Conservation (phyloP, 2,888 invertebrate genomes). For the Meghimatium bilineatum region DNA sequence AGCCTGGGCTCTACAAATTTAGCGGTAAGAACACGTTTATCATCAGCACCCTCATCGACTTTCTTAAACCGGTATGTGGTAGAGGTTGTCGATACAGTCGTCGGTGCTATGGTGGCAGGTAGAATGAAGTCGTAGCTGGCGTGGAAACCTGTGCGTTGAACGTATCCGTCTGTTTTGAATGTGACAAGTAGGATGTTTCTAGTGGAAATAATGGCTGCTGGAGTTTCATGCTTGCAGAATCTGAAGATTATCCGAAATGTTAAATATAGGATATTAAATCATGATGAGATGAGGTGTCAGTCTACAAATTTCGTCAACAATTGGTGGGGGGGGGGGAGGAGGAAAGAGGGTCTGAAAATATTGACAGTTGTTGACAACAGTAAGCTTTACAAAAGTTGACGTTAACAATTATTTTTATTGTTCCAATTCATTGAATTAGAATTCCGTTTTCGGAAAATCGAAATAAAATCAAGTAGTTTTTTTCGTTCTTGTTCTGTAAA, state of each 20-base stretch:
- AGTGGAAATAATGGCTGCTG: constrained; percentile 57
- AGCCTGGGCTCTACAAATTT: constrained; percentile 52
- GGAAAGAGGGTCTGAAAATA: too few relatives aligned
- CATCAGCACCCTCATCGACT: constrained; percentile 23
- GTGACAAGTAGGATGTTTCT: constrained; percentile 62
- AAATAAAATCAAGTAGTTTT: too few relatives aligned
- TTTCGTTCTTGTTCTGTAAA: too few relatives aligned
- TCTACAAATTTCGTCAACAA: too few relatives aligned
- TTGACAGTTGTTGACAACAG: too few relatives aligned
- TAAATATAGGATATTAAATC: too few relatives aligned
- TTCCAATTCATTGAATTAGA: too few relatives aligned
- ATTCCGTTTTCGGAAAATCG: too few relatives aligned
- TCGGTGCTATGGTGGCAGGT: constrained; percentile 43
- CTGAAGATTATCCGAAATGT: constrained; percentile 29
- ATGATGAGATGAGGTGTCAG: too few relatives aligned
- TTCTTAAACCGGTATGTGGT: not conserved
- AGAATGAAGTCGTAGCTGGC: constrained; percentile 66
- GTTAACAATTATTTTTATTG: too few relatives aligned
- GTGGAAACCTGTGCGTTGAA: constrained; percentile 71
- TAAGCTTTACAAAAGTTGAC: too few relatives aligned
- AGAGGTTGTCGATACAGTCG: constrained; percentile 38
- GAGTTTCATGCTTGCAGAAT: constrained; percentile 59
- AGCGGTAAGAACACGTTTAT: constrained; percentile 45
- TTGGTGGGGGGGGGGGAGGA: too few relatives aligned
- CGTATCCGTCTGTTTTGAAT: constrained; percentile 68